A percentile compares a stretch with the other conserved stretches of the same genome.
phyloP scores from a whole-genome alignment of 2,113 vertebrate genomes.

The Ctenomys sociabilis region DNA sequence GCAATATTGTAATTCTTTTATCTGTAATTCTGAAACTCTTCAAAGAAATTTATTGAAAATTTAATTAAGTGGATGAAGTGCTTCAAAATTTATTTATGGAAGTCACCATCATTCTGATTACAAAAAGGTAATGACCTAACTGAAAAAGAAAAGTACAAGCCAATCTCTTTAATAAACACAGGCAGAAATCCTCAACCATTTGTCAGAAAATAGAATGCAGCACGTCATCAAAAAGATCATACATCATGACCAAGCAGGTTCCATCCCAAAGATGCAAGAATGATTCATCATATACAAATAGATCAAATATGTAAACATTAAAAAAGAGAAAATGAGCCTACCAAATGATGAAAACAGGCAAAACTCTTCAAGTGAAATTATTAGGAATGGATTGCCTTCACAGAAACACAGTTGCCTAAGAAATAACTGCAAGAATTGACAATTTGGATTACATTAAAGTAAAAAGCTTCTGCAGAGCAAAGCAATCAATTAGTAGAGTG shows the following conservation, averaged over 20 bases:
- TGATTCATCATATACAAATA: not conserved
- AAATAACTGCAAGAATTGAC: too few relatives aligned
- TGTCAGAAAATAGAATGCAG: not conserved
- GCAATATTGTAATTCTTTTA: too few relatives aligned
- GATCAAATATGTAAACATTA: not conserved
- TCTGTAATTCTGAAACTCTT: not conserved
- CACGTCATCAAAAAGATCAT: not conserved
- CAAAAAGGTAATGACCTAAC: not conserved
- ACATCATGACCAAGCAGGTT: not conserved
- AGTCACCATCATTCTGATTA: not conserved
- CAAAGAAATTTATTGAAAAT: not conserved
- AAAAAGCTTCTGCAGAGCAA: too few relatives aligned
- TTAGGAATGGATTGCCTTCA: not conserved
- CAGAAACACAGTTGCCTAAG: not conserved
- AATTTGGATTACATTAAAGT: too few relatives aligned
- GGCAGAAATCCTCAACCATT: not conserved
- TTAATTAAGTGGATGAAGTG: not conserved
- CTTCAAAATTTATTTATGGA: not conserved
- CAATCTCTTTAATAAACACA: not conserved
- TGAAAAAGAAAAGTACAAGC: not conserved
- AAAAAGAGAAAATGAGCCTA: not conserved
- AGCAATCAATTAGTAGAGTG: too few relatives aligned
- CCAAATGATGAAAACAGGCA: not conserved
- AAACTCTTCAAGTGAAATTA: not conserved
- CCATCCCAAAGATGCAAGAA: not conserved